Evolutionary conservation across 2,113 vertebrate genomes (phyloP).

Genomic region (Girardinichthys multiradiatus): DNA sequence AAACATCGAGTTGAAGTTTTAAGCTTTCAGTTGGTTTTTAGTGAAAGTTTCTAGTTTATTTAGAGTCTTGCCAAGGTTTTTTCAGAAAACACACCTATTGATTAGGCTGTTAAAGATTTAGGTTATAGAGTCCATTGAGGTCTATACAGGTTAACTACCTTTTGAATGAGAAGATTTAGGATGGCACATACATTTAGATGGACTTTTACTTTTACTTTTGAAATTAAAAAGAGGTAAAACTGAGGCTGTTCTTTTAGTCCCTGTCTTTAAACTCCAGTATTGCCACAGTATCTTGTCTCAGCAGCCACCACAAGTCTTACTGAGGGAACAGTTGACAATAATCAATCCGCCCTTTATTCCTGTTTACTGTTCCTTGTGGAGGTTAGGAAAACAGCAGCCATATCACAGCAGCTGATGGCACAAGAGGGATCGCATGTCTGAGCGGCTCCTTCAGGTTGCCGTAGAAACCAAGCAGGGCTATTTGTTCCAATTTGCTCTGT

Average conservation of each 20-base stretch:
- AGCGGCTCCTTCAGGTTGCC: slow-evolving; percentile 69
- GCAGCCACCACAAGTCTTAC: background rate
- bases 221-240: no score
- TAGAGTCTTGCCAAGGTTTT: background rate
- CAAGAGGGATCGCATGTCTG: slow-evolving; percentile 41
- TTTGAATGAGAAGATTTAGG: no score
- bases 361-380: background rate
- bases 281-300: background rate
- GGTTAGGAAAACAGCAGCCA: slow-evolving; percentile 31
- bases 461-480: slow-evolving; percentile 72
- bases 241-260: background rate
- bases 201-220: no score
- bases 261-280: no score
- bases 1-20: background rate
- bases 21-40: background rate
- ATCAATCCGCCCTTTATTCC: background rate
- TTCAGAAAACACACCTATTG: background rate
- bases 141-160: no score
- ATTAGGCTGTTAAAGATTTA: background rate
- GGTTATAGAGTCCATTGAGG: background rate
- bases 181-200: no score
- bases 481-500: slow-evolving; percentile 74
- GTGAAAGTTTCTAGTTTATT: background rate
- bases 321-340: background rate
- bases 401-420: slow-evolving; percentile 25